Evolutionary conservation across 2,797 vertebrate genomes (phyloP).

Genomic region (Orientallactaga sibirica): DNA sequence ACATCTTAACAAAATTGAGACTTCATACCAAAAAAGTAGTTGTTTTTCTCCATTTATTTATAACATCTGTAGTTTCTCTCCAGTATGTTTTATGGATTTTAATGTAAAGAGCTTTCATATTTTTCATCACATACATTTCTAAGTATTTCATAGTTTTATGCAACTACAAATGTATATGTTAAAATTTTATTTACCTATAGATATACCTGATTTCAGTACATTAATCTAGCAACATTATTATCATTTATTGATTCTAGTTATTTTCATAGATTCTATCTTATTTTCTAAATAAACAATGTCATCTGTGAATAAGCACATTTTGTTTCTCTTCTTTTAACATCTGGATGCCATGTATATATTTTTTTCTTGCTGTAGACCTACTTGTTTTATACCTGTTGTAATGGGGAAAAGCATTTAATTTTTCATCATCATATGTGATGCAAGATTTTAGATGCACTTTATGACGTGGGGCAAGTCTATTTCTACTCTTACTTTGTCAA

Average conservation of each 20-base stretch:
- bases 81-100: neutral
- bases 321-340: conserved; percentile 6
- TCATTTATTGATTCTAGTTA: neutral
- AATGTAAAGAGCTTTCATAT: neutral
- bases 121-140: neutral
- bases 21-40: neutral
- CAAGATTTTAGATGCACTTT: neutral
- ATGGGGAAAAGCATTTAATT: neutral
- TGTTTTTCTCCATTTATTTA: conserved; percentile 14
- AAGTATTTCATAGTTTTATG: neutral
- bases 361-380: neutral
- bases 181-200: neutral
- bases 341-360: neutral
- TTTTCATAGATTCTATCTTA: neutral
- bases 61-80: neutral
- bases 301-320: neutral
- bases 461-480: neutral
- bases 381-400: neutral
- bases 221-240: neutral
- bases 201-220: neutral
- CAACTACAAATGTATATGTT: neutral
- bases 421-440: conserved; percentile 19
- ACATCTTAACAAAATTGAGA: neutral
- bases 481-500: neutral
- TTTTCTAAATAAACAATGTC: neutral